A percentile compares a stretch with the other conserved stretches of the same genome.
Conservation (phyloP, 2,888 invertebrate species). For the Gortyna flavago region DNA sequence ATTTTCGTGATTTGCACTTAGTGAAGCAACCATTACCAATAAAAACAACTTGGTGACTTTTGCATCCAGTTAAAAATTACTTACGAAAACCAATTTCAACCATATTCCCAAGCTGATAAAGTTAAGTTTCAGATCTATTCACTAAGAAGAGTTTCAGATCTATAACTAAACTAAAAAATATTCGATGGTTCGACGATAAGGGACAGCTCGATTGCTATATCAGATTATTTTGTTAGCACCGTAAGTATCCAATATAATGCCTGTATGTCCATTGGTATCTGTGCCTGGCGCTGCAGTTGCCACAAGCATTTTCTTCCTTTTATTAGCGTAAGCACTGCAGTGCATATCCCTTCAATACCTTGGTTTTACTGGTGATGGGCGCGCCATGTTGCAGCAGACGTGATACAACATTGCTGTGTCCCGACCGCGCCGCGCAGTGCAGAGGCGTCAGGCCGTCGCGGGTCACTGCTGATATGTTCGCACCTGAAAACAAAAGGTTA, state of each 20-base stretch:
- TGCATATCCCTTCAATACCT: conserved; percentile 78
- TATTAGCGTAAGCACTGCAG: too few species aligned
- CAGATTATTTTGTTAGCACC: too few species aligned
- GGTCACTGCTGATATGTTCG: conserved; percentile 97
- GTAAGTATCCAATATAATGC: too few species aligned
- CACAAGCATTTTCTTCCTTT: too few species aligned
- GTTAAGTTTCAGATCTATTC: not conserved
- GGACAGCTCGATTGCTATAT: too few species aligned
- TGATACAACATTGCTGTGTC: conserved; percentile 98
- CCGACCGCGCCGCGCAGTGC: conserved; percentile 99
- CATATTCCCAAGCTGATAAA: not conserved
- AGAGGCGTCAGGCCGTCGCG: conserved; percentile 98
- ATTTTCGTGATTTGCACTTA: not conserved
- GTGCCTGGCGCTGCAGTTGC: not conserved
- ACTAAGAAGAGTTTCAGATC: too few species aligned
- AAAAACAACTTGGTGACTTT: not conserved
- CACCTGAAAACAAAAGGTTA: conserved; percentile 87
- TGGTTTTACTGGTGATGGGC: conserved; percentile 98
- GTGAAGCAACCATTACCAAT: not conserved
- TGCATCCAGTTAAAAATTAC: not conserved
- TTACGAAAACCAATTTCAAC: not conserved
- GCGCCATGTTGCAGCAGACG: conserved; percentile 96
- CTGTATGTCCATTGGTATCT: not conserved
- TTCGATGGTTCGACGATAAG: too few species aligned
- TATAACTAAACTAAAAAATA: too few species aligned